Base-by-base conservation (phyloP, 2,113 vertebrate species). In the Psilopogon haemacephalus region DNA sequence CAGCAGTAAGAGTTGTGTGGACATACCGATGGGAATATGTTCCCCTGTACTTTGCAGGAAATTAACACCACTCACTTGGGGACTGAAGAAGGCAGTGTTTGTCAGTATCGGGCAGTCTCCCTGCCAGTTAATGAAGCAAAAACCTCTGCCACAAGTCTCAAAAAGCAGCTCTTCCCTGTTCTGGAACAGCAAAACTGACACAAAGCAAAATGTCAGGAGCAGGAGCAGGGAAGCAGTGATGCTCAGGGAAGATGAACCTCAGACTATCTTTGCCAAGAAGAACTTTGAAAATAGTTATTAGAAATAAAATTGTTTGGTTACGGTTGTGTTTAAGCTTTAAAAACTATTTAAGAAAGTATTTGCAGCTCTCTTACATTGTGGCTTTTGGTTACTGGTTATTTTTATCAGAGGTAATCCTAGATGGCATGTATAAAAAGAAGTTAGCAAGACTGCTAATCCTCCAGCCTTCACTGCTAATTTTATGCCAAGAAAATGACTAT, bases 121-220 rank as follows among this genome's bases (percentile, higher is more conserved):
- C 81, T 91, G 89, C 92, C 91, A 95, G 75, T 89, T 97, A 96
- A 97, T 96, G 94, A 96, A 93, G 72, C 63, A 93, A 80, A 95
- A 95, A 56, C 35, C 81, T 84, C 94, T 82, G 62, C 89, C 90
- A 72, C 92, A 82, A 62, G 48, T 90, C 91, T 90, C 90, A 80
- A 44, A 88, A 90, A 84, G 60, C 87, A 64, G 78, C 58, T 80
- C 86, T 84, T 78, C 67, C 70, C 48, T 55, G 17, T 60, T 91
- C 73, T 89, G 0, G 70, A 68, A 85, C 72, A 95, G 76, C 59
- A 90, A 89, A 90, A 74, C 42, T 81, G 91, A 93, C 86, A 92
- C 13, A 26, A 94, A 95, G 89, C 24, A 23, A 92, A 94, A 92
- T 32, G 75, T 84, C 84, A 93, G 85, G 52, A 94, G 73, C 40